Evolutionary conservation across 2,888 invertebrate species (phyloP).

Genomic region (Pinctada fucata): DNA sequence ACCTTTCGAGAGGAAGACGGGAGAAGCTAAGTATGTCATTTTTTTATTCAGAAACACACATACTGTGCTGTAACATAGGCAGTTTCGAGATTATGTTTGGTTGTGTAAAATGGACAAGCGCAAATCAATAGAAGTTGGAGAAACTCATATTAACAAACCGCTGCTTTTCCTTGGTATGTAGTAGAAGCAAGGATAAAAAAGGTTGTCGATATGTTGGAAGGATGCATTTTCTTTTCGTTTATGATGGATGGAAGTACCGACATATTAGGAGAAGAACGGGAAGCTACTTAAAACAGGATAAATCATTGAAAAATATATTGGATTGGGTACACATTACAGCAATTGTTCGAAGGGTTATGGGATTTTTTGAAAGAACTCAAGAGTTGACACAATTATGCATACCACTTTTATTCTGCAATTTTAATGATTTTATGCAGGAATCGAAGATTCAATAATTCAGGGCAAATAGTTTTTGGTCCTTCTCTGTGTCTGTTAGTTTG

Average conservation of each 20-base stretch:
- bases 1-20: neutral
- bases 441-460: too few relatives aligned
- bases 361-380: neutral
- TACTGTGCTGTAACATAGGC: neutral
- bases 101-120: neutral
- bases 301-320: conserved; percentile 34
- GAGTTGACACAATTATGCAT: conserved; percentile 4
- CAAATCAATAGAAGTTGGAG: neutral
- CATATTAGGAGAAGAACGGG: conserved; percentile 11
- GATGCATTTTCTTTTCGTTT: neutral
- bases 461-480: too few relatives aligned
- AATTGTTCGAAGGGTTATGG: too few relatives aligned
- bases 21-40: too few relatives aligned
- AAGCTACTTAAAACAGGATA: conserved; percentile 11
- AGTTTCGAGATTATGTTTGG: neutral
- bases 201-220: neutral
- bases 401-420: neutral
- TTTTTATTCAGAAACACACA: neutral
- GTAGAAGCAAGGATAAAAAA: neutral
- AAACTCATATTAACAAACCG: neutral
- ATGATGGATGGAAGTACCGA: conserved; percentile 21
- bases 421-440: too few relatives aligned
- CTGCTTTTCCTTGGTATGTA: neutral
- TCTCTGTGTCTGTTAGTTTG: too few relatives aligned
- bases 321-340: conserved; percentile 34